These are phyloP conservation scores for Aphis craccivora DNA, from an alignment of 1,140 invertebrate genomes.

Conservation along the genomic window DNA sequence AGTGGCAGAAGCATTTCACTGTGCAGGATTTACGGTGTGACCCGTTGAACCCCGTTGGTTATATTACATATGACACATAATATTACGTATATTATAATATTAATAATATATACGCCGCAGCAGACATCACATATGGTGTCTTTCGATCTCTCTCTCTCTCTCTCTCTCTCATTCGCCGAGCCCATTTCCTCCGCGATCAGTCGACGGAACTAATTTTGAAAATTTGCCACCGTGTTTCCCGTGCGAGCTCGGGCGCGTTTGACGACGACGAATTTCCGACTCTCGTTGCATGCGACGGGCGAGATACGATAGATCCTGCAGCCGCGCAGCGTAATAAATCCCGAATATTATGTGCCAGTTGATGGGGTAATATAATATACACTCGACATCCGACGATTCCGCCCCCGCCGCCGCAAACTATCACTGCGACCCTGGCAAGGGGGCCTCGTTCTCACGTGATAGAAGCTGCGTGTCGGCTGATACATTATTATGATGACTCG, in stretches of 20 bases:
- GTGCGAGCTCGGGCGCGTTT: neutral
- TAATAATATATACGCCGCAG: neutral
- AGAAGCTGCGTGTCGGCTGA: neutral
- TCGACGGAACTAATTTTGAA: conserved; percentile 50
- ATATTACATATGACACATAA: neutral
- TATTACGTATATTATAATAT: neutral
- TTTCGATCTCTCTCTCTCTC: neutral
- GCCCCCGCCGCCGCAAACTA: neutral
- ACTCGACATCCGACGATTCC: conserved; percentile 26
- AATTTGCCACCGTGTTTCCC: conserved; percentile 34
- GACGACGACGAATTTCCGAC: neutral
- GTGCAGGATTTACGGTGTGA: conserved; percentile 15
- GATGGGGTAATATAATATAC: neutral
- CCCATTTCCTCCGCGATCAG: neutral
- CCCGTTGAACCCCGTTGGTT: neutral
- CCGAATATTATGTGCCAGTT: neutral
- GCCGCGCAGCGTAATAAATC: neutral
- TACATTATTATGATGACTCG: neutral
- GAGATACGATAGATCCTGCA: conserved; percentile 4
- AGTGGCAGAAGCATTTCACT: neutral
- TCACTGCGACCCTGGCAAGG: neutral
- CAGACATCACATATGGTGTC: conserved; percentile 18
- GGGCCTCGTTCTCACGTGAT: neutral
- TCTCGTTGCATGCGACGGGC: neutral
- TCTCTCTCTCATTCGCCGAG: neutral